phyloP scores from a whole-genome alignment of 2,113 vertebrate genomes.

The Catharus bicknelli region DNA sequence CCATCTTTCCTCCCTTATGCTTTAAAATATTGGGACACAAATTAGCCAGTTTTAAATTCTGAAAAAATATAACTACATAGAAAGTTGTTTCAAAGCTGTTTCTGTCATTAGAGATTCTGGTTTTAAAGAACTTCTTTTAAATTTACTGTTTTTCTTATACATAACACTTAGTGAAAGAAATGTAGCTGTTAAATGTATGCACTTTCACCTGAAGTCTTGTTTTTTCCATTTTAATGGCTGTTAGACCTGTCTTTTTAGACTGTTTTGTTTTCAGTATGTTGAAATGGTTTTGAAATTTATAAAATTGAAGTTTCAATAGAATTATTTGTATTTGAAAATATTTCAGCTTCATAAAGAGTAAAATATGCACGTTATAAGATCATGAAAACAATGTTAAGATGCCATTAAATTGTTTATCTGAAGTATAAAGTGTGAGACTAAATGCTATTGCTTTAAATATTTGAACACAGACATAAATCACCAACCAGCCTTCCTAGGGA shows the following conservation, averaged over 20 bases:
- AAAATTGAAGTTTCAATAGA: background rate
- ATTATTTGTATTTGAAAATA: background rate
- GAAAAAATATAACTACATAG: background rate
- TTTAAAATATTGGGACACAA: background rate
- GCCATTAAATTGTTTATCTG: background rate
- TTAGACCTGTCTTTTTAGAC: background rate
- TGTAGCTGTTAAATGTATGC: background rate
- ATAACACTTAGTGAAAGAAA: background rate
- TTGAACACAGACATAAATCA: background rate
- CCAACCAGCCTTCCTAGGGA: background rate
- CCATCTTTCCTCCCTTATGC: background rate
- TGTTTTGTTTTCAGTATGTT: background rate
- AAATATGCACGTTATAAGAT: background rate
- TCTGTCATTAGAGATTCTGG: background rate
- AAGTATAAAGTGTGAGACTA: background rate
- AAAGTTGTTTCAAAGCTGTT: background rate
- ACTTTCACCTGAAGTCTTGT: background rate
- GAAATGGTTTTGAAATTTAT: background rate
- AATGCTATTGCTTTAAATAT: background rate
- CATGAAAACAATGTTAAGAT: background rate
- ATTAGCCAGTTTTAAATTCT: background rate
- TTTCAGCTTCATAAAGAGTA: background rate
- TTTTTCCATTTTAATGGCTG: background rate
- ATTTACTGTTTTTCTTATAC: background rate
- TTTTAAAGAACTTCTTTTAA: background rate